A percentile compares a stretch with the other conserved stretches of the same genome.
These are phyloP conservation scores for Fopius arisanus DNA, from an alignment of 1,140 invertebrate genomes.

Conservation along the genomic window DNA sequence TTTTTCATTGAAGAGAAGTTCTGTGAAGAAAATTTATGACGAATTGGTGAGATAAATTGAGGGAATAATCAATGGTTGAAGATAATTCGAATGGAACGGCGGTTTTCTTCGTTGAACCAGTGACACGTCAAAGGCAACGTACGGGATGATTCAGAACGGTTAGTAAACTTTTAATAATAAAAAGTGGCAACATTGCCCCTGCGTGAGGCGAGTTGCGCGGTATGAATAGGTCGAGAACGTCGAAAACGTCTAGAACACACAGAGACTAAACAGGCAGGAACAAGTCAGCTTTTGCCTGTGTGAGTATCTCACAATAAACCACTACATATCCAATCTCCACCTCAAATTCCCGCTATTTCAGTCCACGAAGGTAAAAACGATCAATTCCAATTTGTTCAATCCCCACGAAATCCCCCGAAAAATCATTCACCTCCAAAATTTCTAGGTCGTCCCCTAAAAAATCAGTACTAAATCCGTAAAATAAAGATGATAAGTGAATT, in stretches of 20 bases:
- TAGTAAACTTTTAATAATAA: not conserved
- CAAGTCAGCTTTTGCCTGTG: not conserved
- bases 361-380: too few relatives aligned
- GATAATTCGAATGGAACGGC: conserved; percentile 31
- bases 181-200: conserved; percentile 44
- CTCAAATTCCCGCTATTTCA: not conserved
- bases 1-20: too few relatives aligned
- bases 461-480: too few relatives aligned
- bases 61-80: conserved; percentile 1
- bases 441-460: too few relatives aligned
- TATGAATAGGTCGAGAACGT: conserved; percentile 42
- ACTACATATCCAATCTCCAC: not conserved
- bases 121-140: not conserved
- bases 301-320: not conserved
- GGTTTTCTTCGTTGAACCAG: conserved; percentile 5
- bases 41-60: not conserved
- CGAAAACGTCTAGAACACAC: not conserved
- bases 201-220: conserved; percentile 50
- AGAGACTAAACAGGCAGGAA: not conserved
- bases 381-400: too few relatives aligned
- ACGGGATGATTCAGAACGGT: not conserved
- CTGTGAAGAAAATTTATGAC: not conserved
- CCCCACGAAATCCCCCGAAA: too few relatives aligned
- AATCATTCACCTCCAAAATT: too few relatives aligned
- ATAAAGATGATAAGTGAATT: too few relatives aligned